Evolutionary conservation across 1,140 invertebrate species (phyloP), one percentile per base, ranked within the genome.

Genomic region (Caenorhabditis brenneri): DNA sequence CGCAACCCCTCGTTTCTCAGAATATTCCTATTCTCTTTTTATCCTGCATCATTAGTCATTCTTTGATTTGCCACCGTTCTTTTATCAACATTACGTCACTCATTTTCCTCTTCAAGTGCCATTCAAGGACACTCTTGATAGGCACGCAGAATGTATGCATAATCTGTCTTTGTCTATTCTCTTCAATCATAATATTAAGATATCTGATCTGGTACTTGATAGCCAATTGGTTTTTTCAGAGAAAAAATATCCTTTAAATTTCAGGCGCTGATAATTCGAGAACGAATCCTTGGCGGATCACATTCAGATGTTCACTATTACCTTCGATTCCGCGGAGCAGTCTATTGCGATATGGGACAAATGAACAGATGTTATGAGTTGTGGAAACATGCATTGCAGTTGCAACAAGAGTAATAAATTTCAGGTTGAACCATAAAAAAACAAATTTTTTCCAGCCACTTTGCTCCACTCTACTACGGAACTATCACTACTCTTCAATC

Each of bases 221-320:
- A 51, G 22, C 24, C 53, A 55, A 24, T 10, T 55, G 53, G 24
- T 4, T n/a, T 7, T n/a, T 55, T 27, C 12, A 10, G 6, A 27
- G 22, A 6, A 3, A 16, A 29, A 29, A 29, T n/a, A 65, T 16
- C 10, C 19, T 36, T 16, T 19, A 36, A 36, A 19, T 74, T 88
- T 58, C 78, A 88, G 87, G 58, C 87, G 12, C 79, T 89, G 5
- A 51, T 88, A 19, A 88, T 88, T 33, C 88, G 88, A 29, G 88
- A 88, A 53, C 24, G 88, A 55, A 90, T 88, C 24, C 80, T 88
- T 7, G 88, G 88, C 0, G 84, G 80, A 33, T 78, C 51, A 7
- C 88, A 88, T 74, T 78, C 86, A 15, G 88, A 88, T 36, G 89
- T 89, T 39, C 86, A 88, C 58, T 86, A 87, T 48, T 89, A 84